phyloP scores from a whole-genome alignment of 1,140 invertebrate species.

The Pachypsylla venusta region DNA sequence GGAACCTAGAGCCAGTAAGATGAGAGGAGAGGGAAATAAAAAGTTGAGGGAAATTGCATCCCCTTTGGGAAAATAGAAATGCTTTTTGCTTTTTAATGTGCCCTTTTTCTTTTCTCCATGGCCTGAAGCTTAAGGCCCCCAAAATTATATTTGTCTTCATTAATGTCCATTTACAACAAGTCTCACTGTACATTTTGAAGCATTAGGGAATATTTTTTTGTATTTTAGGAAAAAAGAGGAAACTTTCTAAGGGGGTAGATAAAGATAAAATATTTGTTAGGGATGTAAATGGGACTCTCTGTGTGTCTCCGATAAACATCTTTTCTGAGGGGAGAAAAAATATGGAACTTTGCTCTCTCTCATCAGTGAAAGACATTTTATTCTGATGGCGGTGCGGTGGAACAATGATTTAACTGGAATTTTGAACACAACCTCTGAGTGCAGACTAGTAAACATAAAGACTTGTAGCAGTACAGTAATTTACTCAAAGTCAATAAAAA shows the following conservation, averaged over 20 bases:
- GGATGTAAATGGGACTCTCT: not conserved
- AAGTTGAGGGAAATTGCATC: constrained; percentile 3
- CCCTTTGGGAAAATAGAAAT: not conserved
- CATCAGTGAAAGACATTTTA: too few species aligned
- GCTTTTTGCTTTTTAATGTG: constrained; percentile 7
- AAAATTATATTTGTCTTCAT: constrained; percentile 3
- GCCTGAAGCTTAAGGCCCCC: too few species aligned
- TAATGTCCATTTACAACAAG: constrained; percentile 3
- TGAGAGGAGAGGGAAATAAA: not conserved
- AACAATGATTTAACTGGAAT: too few species aligned
- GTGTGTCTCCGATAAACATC: not conserved
- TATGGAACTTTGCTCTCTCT: too few species aligned
- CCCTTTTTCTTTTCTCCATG: not conserved
- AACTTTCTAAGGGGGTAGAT: constrained; percentile 3
- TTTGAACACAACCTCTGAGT: too few species aligned
- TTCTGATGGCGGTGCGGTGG: too few species aligned
- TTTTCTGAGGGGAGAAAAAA: too few species aligned
- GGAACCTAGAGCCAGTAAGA: not conserved
- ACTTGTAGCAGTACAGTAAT: too few species aligned
- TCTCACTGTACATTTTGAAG: not conserved
- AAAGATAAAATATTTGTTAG: not conserved
- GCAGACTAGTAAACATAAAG: too few species aligned
- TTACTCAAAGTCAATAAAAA: too few species aligned
- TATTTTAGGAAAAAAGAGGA: too few species aligned
- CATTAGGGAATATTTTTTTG: too few species aligned